phyloP scores from a whole-genome alignment of 2,888 invertebrate species.

The Nyleta sp. region DNA sequence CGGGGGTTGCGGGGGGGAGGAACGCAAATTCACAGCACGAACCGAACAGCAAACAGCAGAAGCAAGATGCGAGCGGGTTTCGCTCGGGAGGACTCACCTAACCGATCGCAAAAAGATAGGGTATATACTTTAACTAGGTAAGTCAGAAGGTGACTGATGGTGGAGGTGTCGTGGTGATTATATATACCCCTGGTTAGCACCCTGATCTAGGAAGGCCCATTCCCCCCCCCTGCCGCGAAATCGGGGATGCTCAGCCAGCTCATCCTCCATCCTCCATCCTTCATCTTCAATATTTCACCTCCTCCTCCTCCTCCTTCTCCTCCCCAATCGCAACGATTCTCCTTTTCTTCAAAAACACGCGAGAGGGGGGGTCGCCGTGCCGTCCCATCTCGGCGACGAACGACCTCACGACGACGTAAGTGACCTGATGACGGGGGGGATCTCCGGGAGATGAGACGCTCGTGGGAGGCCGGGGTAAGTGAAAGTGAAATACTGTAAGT shows the following conservation, averaged over 20 bases:
- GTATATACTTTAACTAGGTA: slow-evolving; percentile 74
- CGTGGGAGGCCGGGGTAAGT: slow-evolving; percentile 77
- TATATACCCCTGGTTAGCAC: slow-evolving; percentile 79
- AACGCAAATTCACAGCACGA: slow-evolving; percentile 56
- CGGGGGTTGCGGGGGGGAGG: too few relatives aligned
- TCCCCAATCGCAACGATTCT: slow-evolving; percentile 48
- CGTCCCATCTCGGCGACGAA: slow-evolving; percentile 67
- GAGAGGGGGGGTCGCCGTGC: slow-evolving; percentile 51
- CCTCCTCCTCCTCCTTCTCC: slow-evolving; percentile 57
- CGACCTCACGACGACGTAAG: slow-evolving; percentile 77
- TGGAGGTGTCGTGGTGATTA: slow-evolving; percentile 76
- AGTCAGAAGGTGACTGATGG: slow-evolving; percentile 80
- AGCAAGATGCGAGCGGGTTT: slow-evolving; percentile 15
- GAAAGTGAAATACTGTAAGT: slow-evolving; percentile 80
- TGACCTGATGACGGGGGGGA: slow-evolving; percentile 73
- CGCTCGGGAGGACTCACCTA: slow-evolving; percentile 72
- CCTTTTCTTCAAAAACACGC: slow-evolving; percentile 50
- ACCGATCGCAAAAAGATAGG: slow-evolving; percentile 72
- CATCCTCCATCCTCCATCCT: slow-evolving; percentile 67
- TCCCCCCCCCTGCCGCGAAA: slow-evolving; percentile 25
- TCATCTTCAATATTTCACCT: slow-evolving; percentile 63
- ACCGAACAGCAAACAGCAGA: slow-evolving; percentile 8
- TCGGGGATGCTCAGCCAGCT: slow-evolving; percentile 40
- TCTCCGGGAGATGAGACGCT: slow-evolving; percentile 73
- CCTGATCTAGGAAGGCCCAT: slow-evolving; percentile 69